Conservation (phyloP, 92 coral and sea anemone genomes). For the Meandrina meandrites region DNA sequence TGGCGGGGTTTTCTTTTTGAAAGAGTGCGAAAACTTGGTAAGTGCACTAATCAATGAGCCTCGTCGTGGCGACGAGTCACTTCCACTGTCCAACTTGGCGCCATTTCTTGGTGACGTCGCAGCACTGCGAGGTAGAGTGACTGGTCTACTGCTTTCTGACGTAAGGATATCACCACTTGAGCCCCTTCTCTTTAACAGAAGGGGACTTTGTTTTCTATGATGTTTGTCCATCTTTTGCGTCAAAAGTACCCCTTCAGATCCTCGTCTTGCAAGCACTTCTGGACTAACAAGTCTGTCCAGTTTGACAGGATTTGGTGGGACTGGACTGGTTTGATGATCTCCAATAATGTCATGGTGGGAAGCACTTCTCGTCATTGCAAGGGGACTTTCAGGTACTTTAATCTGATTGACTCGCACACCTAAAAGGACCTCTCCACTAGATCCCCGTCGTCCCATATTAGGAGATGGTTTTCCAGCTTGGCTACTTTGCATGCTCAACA, state of each 20-base stretch:
- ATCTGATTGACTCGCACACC: constrained; percentile 21
- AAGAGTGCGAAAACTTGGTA: constrained; percentile 28
- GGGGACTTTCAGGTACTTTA: constrained; percentile 17
- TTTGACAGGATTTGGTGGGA: neutral
- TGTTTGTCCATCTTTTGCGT: constrained; percentile 6
- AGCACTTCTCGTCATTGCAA: constrained; percentile 28
- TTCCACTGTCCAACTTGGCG: neutral
- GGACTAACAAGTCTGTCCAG: constrained; percentile 28
- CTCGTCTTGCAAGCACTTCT: constrained; percentile 19
- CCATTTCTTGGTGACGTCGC: constrained; percentile 12
- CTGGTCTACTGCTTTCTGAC: neutral
- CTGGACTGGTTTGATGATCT: neutral
- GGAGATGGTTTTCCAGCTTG: constrained; percentile 19
- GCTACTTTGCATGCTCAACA: neutral
- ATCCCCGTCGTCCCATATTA: constrained; percentile 38
- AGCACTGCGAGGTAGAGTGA: constrained; percentile 18
- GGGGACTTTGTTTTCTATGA: constrained; percentile 8
- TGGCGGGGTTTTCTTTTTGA: constrained; percentile 25
- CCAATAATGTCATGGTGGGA: constrained; percentile 17
- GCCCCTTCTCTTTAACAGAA: constrained; percentile 21
- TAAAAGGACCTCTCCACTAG: constrained; percentile 36
- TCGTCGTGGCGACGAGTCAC: constrained; percentile 28
- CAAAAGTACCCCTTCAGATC: constrained; percentile 28
- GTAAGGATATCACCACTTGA: constrained; percentile 37
- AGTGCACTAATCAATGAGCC: constrained; percentile 29